phyloP scores from a whole-genome alignment of 2,888 invertebrate species.

The Meteorus colon region DNA sequence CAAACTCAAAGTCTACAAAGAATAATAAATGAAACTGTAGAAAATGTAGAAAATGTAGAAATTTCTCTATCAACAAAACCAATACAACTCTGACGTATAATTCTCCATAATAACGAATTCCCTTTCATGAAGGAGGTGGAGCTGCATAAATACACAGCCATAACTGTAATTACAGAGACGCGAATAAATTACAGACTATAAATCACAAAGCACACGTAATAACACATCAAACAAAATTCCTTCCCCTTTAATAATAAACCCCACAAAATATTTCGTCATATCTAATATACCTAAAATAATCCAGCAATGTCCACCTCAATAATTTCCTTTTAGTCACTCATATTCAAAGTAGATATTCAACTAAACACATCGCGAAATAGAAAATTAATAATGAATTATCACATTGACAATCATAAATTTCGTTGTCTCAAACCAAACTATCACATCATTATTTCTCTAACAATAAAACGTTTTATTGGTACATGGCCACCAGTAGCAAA shows the following conservation, averaged over 20 bases:
- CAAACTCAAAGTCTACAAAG: too few relatives aligned
- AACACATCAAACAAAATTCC: not conserved
- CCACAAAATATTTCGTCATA: not conserved
- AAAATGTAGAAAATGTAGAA: not conserved
- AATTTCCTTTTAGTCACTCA: not conserved
- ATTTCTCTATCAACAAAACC: not conserved
- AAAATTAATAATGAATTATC: not conserved
- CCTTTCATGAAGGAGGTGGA: not conserved
- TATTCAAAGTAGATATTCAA: not conserved
- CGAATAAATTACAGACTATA: not conserved
- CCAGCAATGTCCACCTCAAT: not conserved
- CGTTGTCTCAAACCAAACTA: slow-evolving; percentile 54
- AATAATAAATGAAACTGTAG: not conserved
- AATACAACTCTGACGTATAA: not conserved
- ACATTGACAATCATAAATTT: slow-evolving; percentile 29
- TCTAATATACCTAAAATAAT: not conserved
- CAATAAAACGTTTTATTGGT: slow-evolving; percentile 59
- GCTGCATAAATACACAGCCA: not conserved
- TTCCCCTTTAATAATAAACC: not conserved
- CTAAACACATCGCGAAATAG: too few relatives aligned
- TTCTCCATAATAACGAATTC: not conserved
- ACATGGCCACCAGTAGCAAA: slow-evolving; percentile 57
- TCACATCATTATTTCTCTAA: slow-evolving; percentile 57
- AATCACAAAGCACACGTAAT: not conserved
- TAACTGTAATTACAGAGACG: not conserved